Base-by-base conservation (phyloP, 2,888 invertebrate species). In the Heteromyza rotundicornis region DNA sequence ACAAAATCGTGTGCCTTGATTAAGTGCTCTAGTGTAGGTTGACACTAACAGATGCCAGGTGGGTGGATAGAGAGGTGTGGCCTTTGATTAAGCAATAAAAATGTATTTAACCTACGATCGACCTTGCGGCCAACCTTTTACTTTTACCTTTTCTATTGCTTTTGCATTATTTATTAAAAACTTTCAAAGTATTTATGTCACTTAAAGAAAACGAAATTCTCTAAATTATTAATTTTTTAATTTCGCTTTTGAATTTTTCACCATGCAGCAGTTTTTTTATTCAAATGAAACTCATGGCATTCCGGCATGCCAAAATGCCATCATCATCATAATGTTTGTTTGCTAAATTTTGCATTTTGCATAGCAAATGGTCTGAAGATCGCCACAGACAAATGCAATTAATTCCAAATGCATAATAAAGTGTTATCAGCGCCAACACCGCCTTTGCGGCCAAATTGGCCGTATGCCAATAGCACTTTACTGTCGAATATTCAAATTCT, bases 1-100 rank as follows among this genome's bases (percentile, higher is more conserved):
- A n/a, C n/a, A 40, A 40, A n/a, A 40, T 12, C 16, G 3, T 40
- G n/a, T 40, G 16, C 14, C 3, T 40, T 7, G 8, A n/a, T 40
- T 7, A 3, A 12, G 10, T 40, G n/a, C 40, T 40, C 3, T 14
- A n/a, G 40, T n/a, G n/a, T 12, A n/a, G 3, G n/a, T 8, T 8
- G 10, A n/a, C 16, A n/a, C 40, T 40, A n/a, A 40, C 16, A 7
- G 8, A 3, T 40, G 40, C 3, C 3, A 3, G 16, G 3, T 40
- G 40, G 16, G 40, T 3, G 7, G 32, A 12, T 32, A 7, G 8
- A n/a, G 47, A 47, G 47, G 47, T 47, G n/a, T 47, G 19, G 5
- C 7, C n/a, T 17, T n/a, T 47, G n/a, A n/a, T n/a, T 47, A 47
- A 16, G n/a, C 47, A 47, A 50, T 50, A 50, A 50, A 20, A 22